phyloP scores from a whole-genome alignment of 1,140 invertebrate genomes.

The Trachymyrmex septentrionalis region DNA sequence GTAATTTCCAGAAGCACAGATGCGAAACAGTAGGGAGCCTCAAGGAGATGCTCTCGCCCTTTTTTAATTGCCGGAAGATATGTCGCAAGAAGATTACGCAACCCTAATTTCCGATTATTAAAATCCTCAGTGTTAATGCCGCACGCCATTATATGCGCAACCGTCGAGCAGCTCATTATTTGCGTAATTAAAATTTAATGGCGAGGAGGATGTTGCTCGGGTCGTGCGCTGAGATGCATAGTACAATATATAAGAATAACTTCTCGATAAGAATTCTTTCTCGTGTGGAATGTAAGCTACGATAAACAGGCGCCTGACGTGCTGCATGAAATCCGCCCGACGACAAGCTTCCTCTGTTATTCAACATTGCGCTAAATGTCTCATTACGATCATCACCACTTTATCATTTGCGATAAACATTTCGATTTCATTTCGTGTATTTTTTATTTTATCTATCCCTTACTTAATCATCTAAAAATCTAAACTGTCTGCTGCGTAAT shows the following conservation, averaged over 20 bases:
- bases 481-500: background rate
- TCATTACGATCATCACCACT: conserved; percentile 4
- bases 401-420: background rate
- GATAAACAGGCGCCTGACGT: conserved; percentile 71
- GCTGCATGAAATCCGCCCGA: background rate
- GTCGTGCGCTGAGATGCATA: background rate
- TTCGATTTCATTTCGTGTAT: background rate
- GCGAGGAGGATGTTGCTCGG: background rate
- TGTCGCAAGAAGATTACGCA: background rate
- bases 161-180: background rate
- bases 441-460: background rate
- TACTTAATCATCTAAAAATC: too few relatives aligned
- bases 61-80: conserved; percentile 30
- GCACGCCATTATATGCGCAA: background rate
- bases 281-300: conserved; percentile 50
- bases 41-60: background rate
- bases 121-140: conserved; percentile 27
- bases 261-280: conserved; percentile 70
- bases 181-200: conserved; percentile 42
- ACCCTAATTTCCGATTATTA: conserved; percentile 18
- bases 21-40: background rate
- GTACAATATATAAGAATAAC: conserved; percentile 59
- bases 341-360: conserved; percentile 29
- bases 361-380: conserved; percentile 12
- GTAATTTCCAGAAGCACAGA: background rate